Evolutionary conservation across 2,888 invertebrate species (phyloP), one percentile per base, ranked within the genome.

Genomic region (Brenthis hecate): DNA sequence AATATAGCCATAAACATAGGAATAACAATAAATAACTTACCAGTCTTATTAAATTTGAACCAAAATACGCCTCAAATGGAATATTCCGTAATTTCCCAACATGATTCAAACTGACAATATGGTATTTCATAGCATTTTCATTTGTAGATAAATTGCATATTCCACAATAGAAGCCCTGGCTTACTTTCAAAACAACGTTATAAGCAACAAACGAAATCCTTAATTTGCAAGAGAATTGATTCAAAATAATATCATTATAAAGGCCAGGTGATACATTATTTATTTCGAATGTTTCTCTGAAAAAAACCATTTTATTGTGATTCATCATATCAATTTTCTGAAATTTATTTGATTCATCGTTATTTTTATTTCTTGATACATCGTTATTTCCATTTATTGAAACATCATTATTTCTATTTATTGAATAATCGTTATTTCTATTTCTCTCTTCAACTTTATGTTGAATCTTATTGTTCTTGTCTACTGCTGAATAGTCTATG

Each of bases 41-140:
- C 73, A 63, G 53, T 75, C 82, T 73, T 13, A 81, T 77, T 11
- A 80, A 63, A 64, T 82, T 69, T 19, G 47, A 51, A 6, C 65
- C 56, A 56, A 74, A 71, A 6, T 70, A 60, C 0, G 16, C 2
- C 0, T 78, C 67, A 36, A 78, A 81, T 0, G 75, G 75, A 0
- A 72, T 65, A 1, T 51, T 36, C 6, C 64, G 67, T 13, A 80
- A 4, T 1, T 36, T 32, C 0, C 48, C 50, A 2, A 73, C 2
- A 66, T 81, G 81, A 1, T n/a, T 8, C 0, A 16, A 8, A 2
- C 71, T 60, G 6, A 55, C 36, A 0, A 75, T 50, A 57, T 80
- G 80, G 1, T 3, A 1, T 2, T 23, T 13, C 8, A 75, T 60
- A n/a, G 55, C 66, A 0, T 23, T 5, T 6, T 56, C 68, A 8